A percentile compares a stretch with the other conserved stretches of the same genome.
Evolutionary conservation across 2,797 vertebrate species (phyloP).

Genomic region (Enoplosus armatus): DNA sequence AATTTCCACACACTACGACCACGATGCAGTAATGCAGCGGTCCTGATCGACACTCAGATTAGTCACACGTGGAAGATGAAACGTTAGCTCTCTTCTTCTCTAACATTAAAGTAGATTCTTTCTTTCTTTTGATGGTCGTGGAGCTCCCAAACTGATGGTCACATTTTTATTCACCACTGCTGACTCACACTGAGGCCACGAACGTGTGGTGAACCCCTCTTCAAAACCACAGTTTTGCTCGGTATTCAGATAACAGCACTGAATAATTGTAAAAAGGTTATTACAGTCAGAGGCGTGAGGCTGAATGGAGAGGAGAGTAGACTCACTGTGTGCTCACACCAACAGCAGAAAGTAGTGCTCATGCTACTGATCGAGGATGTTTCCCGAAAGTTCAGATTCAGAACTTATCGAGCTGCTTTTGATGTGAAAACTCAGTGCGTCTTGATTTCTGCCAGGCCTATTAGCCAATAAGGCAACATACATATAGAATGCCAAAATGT

Average conservation of each 20-base stretch:
- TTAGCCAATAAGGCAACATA: constrained; percentile 73
- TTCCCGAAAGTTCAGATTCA: too few relatives aligned
- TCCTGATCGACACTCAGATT: neutral
- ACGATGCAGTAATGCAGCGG: neutral
- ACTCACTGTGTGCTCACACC: constrained; percentile 28
- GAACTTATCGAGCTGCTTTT: neutral
- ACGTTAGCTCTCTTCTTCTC: neutral
- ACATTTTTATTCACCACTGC: neutral
- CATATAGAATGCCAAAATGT: constrained; percentile 79
- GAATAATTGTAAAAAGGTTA: neutral
- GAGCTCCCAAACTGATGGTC: neutral
- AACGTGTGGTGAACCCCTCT: neutral
- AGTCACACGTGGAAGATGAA: neutral
- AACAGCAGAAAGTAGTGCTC: neutral
- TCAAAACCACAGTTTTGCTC: neutral
- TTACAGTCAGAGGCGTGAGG: constrained; percentile 45
- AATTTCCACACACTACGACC: neutral
- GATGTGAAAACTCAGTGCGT: constrained; percentile 2
- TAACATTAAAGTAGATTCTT: neutral
- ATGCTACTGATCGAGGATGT: neutral
- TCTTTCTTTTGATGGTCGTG: neutral
- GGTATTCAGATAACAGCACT: neutral
- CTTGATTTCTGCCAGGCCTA: constrained; percentile 59
- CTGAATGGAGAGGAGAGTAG: constrained; percentile 55
- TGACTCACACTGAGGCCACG: neutral